Conservation (phyloP, 2,888 invertebrate genomes). For the Calliopum simillimum region DNA sequence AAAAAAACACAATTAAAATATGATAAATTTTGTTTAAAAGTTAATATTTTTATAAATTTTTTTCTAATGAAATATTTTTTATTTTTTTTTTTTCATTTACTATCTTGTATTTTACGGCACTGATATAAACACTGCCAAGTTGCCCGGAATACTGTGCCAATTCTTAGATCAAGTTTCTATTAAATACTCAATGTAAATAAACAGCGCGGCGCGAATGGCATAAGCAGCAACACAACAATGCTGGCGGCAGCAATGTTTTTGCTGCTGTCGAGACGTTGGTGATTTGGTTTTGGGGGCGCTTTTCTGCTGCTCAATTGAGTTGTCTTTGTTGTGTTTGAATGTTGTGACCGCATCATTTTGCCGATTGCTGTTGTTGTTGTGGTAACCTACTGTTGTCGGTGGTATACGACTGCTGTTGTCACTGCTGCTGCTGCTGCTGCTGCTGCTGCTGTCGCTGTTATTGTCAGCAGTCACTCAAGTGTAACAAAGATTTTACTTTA, state of each 20-base stretch:
- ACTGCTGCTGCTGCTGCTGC: constrained; percentile 21
- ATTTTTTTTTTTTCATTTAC: constrained; percentile 47
- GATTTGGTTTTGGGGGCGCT: constrained; percentile 33
- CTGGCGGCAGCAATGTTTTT: constrained; percentile 29
- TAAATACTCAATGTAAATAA: constrained; percentile 58
- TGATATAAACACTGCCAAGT: constrained; percentile 62
- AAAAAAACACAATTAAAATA: constrained; percentile 15
- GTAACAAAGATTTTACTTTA: constrained; percentile 18
- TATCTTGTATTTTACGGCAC: constrained; percentile 56
- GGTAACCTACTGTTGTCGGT: constrained; percentile 16
- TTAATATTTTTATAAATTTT: constrained; percentile 20
- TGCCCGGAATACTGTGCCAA: constrained; percentile 67
- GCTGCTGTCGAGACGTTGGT: constrained; percentile 36
- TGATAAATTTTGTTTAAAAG: constrained; percentile 19
- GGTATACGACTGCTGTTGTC: not conserved
- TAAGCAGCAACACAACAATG: constrained; percentile 40
- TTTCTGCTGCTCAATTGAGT: constrained; percentile 18
- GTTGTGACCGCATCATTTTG: constrained; percentile 23
- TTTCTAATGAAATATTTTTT: constrained; percentile 29
- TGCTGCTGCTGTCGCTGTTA: constrained; percentile 17
- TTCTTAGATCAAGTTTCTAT: constrained; percentile 65
- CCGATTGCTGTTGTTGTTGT: constrained; percentile 22
- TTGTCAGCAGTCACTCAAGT: constrained; percentile 32
- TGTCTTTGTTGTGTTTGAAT: constrained; percentile 19
- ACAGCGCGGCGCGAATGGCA: too few species aligned